A percentile compares a stretch with the other conserved stretches of the same genome.
Evolutionary conservation across 2,888 invertebrate species (phyloP).

Genomic region (Hyalella azteca): DNA sequence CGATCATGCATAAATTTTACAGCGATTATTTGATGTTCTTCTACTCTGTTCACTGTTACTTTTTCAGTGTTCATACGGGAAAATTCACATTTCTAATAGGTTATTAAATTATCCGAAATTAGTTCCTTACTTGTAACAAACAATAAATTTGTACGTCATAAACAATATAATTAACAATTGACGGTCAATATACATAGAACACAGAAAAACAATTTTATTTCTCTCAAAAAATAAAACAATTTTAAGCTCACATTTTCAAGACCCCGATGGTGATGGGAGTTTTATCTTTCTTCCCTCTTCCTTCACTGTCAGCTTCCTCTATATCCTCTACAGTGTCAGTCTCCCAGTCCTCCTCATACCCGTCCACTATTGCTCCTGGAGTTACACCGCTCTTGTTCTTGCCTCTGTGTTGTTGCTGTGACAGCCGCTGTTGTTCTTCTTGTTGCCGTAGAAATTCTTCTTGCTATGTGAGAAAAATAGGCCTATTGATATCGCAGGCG

Average conservation of each 20-base stretch:
- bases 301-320: neutral
- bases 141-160: too few species aligned
- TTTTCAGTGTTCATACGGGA: too few species aligned
- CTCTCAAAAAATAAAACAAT: too few species aligned
- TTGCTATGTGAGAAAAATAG: neutral
- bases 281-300: neutral
- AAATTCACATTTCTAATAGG: too few species aligned
- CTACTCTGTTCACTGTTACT: too few species aligned
- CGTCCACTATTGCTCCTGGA: neutral
- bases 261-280: neutral
- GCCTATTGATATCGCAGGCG: neutral
- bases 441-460: constrained; percentile 40
- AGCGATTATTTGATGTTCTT: too few species aligned
- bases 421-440: constrained; percentile 39
- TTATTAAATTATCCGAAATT: too few species aligned
- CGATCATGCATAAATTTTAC: too few species aligned
- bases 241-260: constrained; percentile 3
- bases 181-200: too few species aligned
- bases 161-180: too few species aligned
- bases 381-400: constrained; percentile 60
- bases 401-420: constrained; percentile 55
- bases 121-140: too few species aligned
- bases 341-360: constrained; percentile 27
- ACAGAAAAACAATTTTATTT: too few species aligned
- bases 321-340: constrained; percentile 6